Percentiles rank a stretch among this genome's conserved stretches.
These are phyloP conservation scores for Coelopa pilipes DNA, from an alignment of 2,888 invertebrate genomes.

Conservation along the genomic window DNA sequence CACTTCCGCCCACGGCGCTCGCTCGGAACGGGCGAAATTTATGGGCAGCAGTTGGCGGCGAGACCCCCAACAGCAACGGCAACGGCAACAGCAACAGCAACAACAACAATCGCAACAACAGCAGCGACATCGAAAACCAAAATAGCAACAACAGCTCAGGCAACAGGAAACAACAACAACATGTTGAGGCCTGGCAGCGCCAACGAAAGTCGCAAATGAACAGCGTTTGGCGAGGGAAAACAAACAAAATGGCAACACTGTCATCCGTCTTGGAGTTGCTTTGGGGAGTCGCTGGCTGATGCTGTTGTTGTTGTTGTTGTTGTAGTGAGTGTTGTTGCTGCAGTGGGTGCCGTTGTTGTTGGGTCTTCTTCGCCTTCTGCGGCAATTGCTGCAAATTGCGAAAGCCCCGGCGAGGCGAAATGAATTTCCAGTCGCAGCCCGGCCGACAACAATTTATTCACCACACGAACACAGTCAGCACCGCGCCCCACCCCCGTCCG, in stretches of 20 bases:
- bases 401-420: neutral
- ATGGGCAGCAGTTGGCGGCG: neutral
- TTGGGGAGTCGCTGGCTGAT: neutral
- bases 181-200: neutral
- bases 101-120: neutral
- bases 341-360: too few species aligned
- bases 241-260: slow-evolving; percentile 9
- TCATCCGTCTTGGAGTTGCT: neutral
- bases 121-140: neutral
- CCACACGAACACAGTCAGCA: neutral
- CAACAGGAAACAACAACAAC: neutral
- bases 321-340: too few species aligned
- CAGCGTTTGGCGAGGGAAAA: slow-evolving; percentile 17
- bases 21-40: neutral
- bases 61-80: neutral
- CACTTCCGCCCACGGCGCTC: neutral
- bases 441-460: slow-evolving; percentile 6
- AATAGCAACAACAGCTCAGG: neutral
- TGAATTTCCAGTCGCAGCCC: neutral
- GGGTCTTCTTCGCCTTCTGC: neutral
- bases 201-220: slow-evolving; percentile 6
- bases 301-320: neutral
- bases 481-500: neutral
- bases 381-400: neutral
- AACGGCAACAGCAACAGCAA: neutral